These are phyloP conservation scores for Phoeniculus purpureus DNA, from an alignment of 2,797 vertebrate genomes.

Conservation along the genomic window DNA sequence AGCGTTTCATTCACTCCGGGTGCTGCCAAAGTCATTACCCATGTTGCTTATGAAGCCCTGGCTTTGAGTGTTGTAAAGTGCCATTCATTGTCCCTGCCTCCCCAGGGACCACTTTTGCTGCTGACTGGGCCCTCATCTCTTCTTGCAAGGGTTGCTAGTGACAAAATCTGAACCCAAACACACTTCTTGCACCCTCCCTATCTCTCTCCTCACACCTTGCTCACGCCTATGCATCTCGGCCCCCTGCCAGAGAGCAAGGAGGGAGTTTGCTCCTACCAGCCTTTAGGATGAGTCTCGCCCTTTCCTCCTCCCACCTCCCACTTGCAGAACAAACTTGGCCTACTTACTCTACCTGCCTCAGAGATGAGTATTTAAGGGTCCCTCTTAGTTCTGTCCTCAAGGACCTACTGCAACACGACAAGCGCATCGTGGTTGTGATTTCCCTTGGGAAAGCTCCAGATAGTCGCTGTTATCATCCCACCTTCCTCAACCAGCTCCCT, in stretches of 20 bases:
- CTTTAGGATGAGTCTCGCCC: background rate
- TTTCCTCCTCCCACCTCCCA: background rate
- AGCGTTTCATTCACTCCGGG: background rate
- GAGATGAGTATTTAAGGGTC: background rate
- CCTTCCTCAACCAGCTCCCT: background rate
- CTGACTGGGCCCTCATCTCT: background rate
- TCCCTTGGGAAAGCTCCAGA: constrained; percentile 7
- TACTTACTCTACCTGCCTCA: background rate
- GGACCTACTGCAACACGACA: background rate
- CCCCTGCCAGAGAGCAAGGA: background rate
- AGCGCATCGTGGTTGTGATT: constrained; percentile 39
- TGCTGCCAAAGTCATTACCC: background rate
- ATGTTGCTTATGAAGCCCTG: background rate
- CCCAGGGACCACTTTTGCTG: background rate
- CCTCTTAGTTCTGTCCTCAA: background rate
- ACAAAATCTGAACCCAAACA: background rate
- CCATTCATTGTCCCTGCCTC: background rate
- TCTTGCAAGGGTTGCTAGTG: background rate
- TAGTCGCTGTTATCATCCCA: background rate
- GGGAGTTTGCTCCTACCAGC: background rate
- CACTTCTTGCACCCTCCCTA: fast-evolving
- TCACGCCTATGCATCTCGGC: background rate
- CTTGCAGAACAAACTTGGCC: background rate
- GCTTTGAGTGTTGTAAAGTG: background rate
- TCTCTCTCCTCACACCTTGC: background rate